These are phyloP conservation scores for Drosophila murphyi DNA, from an alignment of 1,140 invertebrate genomes.

Conservation along the genomic window DNA sequence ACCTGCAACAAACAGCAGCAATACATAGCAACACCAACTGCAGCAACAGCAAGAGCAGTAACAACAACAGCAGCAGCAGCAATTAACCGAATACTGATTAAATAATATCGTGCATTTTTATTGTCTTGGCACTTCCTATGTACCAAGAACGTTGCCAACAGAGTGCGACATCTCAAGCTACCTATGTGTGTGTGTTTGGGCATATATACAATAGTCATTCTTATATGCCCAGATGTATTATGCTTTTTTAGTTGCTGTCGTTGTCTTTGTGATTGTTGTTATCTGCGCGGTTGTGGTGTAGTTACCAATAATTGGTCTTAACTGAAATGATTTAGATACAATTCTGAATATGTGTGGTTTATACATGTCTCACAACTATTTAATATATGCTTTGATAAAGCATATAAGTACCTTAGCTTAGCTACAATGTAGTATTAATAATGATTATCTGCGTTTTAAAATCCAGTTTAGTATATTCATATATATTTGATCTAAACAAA, in stretches of 20 bases:
- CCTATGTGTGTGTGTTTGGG: slow-evolving; percentile 1
- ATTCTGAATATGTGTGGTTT: slow-evolving; percentile 14
- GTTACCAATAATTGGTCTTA: slow-evolving; percentile 15
- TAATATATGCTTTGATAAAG: no score
- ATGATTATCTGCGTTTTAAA: no score
- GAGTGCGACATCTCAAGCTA: slow-evolving; percentile 44
- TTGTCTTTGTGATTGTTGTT: slow-evolving; percentile 23
- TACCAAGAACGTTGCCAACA: slow-evolving; percentile 43
- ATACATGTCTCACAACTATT: no score
- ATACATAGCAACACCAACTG: slow-evolving; percentile 14
- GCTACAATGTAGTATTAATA: no score
- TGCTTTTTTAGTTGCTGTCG: slow-evolving; percentile 51
- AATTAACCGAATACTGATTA: slow-evolving; percentile 58
- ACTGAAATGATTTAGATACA: slow-evolving; percentile 6
- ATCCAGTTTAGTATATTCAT: no score
- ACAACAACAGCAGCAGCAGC: slow-evolving; percentile 18
- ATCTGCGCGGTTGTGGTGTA: slow-evolving; percentile 55
- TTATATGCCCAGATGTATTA: slow-evolving; percentile 51
- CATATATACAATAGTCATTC: slow-evolving; percentile 20
- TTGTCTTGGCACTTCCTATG: slow-evolving; percentile 52
- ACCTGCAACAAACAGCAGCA: slow-evolving; percentile 72
- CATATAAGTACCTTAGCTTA: no score
- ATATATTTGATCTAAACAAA: no score
- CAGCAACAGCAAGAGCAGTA: slow-evolving; percentile 19
- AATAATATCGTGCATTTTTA: slow-evolving; percentile 65